A percentile compares a stretch with the other conserved stretches of the same genome.
These are phyloP conservation scores for Drosophila tropicalis DNA, from an alignment of 1,140 invertebrate genomes.

Conservation along the genomic window DNA sequence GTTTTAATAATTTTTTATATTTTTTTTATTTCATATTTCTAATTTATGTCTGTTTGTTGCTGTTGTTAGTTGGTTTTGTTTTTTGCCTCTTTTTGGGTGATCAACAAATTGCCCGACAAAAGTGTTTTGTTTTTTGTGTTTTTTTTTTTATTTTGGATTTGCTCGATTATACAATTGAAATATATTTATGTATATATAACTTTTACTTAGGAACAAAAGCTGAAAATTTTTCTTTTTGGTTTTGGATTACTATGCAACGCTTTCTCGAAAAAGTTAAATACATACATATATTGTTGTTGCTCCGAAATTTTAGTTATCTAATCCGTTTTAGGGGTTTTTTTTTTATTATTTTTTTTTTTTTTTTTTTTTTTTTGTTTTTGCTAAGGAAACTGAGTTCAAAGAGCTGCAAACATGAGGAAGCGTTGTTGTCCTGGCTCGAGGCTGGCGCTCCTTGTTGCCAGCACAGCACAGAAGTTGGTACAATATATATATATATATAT, in stretches of 20 bases:
- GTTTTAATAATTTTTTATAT: no score
- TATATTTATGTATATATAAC: conserved; percentile 60
- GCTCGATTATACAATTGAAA: conserved; percentile 73
- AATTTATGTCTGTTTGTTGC: conserved; percentile 30
- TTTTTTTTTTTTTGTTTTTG: conserved; percentile 39
- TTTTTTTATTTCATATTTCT: conserved; percentile 28
- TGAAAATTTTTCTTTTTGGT: conserved; percentile 26
- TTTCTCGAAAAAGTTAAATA: conserved; percentile 14
- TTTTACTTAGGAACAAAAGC: conserved; percentile 74
- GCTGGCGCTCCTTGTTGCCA: conserved; percentile 73
- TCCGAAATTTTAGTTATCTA: conserved; percentile 1
- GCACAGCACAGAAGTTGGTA: conserved; percentile 46
- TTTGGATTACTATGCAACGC: conserved; percentile 32
- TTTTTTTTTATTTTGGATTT: conserved; percentile 26
- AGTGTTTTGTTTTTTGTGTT: not conserved
- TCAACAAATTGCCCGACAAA: not conserved
- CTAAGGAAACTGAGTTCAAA: conserved; percentile 76
- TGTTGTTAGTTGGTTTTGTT: not conserved
- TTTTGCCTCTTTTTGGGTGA: not conserved
- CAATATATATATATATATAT: conserved; percentile 35
- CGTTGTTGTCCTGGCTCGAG: conserved; percentile 46
- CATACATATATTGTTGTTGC: conserved; percentile 14
- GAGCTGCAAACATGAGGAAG: conserved; percentile 70
- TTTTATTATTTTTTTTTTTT: conserved; percentile 45
- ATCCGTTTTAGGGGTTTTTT: not conserved